Evolutionary conservation across 2,888 invertebrate genomes (phyloP).

Genomic region (Ellobium chinense): DNA sequence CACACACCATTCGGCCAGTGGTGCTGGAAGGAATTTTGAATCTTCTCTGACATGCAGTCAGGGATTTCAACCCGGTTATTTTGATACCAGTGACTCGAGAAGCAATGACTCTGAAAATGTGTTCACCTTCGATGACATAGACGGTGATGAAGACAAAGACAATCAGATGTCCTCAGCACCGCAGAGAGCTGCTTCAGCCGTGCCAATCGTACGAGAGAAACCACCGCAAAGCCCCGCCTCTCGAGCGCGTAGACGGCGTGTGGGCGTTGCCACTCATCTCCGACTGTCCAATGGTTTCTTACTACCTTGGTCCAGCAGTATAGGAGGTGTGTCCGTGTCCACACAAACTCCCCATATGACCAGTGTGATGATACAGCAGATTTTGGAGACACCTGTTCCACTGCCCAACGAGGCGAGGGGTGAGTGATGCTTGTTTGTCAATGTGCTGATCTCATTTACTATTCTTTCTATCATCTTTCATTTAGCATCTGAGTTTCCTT

Average conservation of each 20-base stretch:
- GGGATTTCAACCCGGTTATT: conserved; percentile 1
- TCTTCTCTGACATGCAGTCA: not conserved
- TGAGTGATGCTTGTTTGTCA: conserved; percentile 43
- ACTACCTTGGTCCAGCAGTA: not conserved
- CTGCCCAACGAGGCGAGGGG: conserved; percentile 46
- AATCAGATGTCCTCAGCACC: not conserved
- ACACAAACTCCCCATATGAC: conserved; percentile 69
- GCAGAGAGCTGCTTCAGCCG: not conserved
- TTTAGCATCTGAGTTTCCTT: no score
- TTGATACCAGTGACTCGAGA: conserved; percentile 3
- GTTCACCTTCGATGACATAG: conserved; percentile 35
- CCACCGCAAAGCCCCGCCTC: not conserved
- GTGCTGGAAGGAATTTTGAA: not conserved
- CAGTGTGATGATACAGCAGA: conserved; percentile 58
- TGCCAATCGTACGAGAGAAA: not conserved
- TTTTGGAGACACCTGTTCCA: conserved; percentile 48
- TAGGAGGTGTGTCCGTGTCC: conserved; percentile 35
- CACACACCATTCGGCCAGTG: not conserved
- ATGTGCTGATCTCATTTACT: not conserved
- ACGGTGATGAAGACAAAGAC: conserved; percentile 8
- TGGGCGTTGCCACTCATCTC: not conserved
- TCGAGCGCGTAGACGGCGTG: not conserved
- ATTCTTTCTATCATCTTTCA: not conserved
- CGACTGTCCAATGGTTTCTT: conserved; percentile 15
- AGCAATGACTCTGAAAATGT: conserved; percentile 1